Conservation (phyloP, 2,113 vertebrate genomes). For the Nothobranchius kuhntae region DNA sequence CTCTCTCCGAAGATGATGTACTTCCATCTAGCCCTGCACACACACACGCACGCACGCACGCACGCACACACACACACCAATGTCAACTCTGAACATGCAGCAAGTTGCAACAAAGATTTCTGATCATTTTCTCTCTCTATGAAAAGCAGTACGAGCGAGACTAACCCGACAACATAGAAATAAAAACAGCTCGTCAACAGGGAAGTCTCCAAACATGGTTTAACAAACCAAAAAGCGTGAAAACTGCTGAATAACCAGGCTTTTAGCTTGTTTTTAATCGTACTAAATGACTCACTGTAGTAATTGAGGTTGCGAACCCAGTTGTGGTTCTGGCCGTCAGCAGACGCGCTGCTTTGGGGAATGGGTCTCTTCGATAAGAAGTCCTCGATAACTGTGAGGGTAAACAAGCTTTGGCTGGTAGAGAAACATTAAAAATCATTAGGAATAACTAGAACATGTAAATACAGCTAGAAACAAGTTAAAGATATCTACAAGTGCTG, state of each 20-base stretch:
- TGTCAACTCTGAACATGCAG: constrained; percentile 3
- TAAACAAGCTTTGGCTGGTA: constrained; percentile 95
- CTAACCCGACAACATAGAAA: too few relatives aligned
- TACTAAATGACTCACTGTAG: constrained; percentile 87
- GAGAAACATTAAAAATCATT: constrained; percentile 17
- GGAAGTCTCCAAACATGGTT: too few relatives aligned
- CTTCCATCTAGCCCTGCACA: constrained; percentile 92
- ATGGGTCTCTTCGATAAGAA: constrained; percentile 90
- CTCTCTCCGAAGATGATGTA: constrained; percentile 94
- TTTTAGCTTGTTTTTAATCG: too few relatives aligned
- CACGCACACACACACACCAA: constrained; percentile 13
- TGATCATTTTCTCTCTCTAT: neutral
- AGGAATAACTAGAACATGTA: neutral
- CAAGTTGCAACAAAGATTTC: neutral
- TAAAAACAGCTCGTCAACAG: neutral
- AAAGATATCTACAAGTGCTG: too few relatives aligned
- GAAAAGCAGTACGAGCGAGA: neutral
- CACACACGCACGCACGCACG: constrained; percentile 15
- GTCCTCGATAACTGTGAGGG: constrained; percentile 95
- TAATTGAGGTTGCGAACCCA: constrained; percentile 95
- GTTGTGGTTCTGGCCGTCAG: constrained; percentile 81
- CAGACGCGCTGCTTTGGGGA: constrained; percentile 74
- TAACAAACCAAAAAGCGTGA: too few relatives aligned
- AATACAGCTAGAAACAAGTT: neutral
- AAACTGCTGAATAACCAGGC: too few relatives aligned